Base-by-base conservation (phyloP, 2,797 vertebrate genomes). In the Enteromius afrohamiltoni region DNA sequence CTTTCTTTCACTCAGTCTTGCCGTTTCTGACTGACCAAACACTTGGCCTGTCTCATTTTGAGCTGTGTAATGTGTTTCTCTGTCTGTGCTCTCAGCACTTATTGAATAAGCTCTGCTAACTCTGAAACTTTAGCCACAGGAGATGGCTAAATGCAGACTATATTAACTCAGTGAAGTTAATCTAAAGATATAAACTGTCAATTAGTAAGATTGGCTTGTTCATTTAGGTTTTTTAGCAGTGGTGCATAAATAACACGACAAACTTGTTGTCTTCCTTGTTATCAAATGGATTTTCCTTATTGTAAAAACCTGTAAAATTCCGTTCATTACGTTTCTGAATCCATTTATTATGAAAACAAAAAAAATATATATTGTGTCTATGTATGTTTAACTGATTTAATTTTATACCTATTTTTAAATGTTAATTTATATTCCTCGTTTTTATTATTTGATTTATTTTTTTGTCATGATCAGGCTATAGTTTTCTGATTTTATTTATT, bases 21-120 rank as follows among this genome's bases (percentile, higher is more conserved):
- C 17, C 53, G 40, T 21, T 31, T 62, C 1, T 82, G 45, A 55
- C 51, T 16, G 26, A 16, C 40, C 45, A 23, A 49, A 51, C n/a
- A 29, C 68, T 49, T 31, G 17, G 29, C 31, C 9, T 51, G 53
- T 79, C 26, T 62, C 67, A 40, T 65, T 73, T 21, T 64, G 23
- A 51, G 68, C 21, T 8, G 21, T n/a, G 74, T 45, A 70, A 78
- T 62, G 55, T 0, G 64, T 74, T 70, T 83, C 3, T 76, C 92
- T 91, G 2, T 3, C 16, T 4, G 75, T 77, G 58, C 68, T 34
- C 77, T 47, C 40, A 45, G 53, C n/a, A 60, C 53, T 76, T 60
- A 76, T 58, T 40, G 6, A 76, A 58, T 76, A 76, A 76, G 21
- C 31, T 23, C 17, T 34, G 16, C 29, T 34, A 34, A 34, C 34